Base-by-base conservation (phyloP, 2,113 vertebrate genomes). In the Apeltes quadracus region DNA sequence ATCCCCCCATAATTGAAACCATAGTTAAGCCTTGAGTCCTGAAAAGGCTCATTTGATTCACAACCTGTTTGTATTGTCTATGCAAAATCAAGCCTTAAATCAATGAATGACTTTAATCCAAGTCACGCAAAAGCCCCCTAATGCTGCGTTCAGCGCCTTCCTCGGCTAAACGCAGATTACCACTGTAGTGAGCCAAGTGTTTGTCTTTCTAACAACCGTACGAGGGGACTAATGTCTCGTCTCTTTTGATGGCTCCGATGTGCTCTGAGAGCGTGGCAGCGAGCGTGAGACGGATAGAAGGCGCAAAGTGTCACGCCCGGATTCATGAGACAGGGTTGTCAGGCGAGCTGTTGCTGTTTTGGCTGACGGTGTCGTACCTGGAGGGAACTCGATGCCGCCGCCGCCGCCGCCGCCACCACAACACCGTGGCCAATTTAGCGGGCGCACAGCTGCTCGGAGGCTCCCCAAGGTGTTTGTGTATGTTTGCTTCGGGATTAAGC, bases 391-490 rank as follows among this genome's bases (percentile, higher is more conserved):
- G 13, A 62, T 80, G 76, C 77, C 67, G 81, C 81, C 51, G 78
- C 84, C 55, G 36, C 81, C 78, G 76, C 77, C 67, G 81, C 81
- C 51, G 78, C 84, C 55, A 39, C 81, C 78, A 71, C 32, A 34
- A 29, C 81, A 63, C 80, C 88, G 76, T 61, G 84, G 89, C 85
- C 85, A 91, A 83, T 86, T 89, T 92, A 91, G 85, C 88, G 87
- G 77, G 82, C 88, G 89, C 86, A 84, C 91, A 92, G 90, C 87
- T 92, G 89, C 89, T 90, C 46, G 87, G 89, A 89, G 83, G 79
- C 83, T 89, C 91, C 89, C 91, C 13, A 72, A 90, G 87, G 89
- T 89, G 78, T 68, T 62, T 83, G 57, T 71, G 69, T 71, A 29
- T 75, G 76, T 80, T 66, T 79, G 76, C 82, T 82, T 84, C 79